These are phyloP conservation scores for Melanotaenia boesemani DNA, from an alignment of 2,797 vertebrate genomes.

Conservation along the genomic window DNA sequence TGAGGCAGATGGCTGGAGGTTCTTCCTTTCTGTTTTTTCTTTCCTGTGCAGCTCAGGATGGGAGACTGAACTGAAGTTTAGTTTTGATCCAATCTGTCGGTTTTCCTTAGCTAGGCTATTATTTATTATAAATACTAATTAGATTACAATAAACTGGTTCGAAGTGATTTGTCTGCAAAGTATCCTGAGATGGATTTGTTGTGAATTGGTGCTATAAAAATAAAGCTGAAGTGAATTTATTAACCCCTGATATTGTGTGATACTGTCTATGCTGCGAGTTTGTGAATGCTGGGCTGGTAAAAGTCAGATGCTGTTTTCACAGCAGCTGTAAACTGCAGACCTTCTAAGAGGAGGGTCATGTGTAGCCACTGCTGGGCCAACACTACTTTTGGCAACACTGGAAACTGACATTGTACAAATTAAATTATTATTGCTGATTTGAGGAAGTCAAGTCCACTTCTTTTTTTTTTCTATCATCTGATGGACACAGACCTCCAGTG, in stretches of 20 bases:
- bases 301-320: constrained; percentile 27
- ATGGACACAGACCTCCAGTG: constrained; percentile 18
- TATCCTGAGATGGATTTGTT: too few relatives aligned
- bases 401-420: constrained; percentile 18
- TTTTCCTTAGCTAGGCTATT: too few relatives aligned
- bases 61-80: too few relatives aligned
- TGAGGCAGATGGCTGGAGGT: too few relatives aligned
- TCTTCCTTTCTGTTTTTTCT: too few relatives aligned
- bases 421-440: constrained; percentile 32
- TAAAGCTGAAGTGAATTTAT: background rate
- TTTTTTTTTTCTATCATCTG: constrained; percentile 12
- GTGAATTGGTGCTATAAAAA: too few relatives aligned
- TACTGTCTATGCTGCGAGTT: background rate
- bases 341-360: constrained; percentile 3
- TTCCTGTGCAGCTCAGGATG: too few relatives aligned
- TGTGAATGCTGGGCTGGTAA: background rate
- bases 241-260: constrained; percentile 16
- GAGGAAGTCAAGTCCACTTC: constrained; percentile 16
- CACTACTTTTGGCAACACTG: constrained; percentile 18
- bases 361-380: constrained; percentile 15
- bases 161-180: too few relatives aligned
- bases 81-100: too few relatives aligned
- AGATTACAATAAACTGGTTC: too few relatives aligned
- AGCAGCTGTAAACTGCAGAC: constrained; percentile 23
- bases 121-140: too few relatives aligned